Conservation (phyloP, 2,888 invertebrate genomes). For the Dicycla oo region DNA sequence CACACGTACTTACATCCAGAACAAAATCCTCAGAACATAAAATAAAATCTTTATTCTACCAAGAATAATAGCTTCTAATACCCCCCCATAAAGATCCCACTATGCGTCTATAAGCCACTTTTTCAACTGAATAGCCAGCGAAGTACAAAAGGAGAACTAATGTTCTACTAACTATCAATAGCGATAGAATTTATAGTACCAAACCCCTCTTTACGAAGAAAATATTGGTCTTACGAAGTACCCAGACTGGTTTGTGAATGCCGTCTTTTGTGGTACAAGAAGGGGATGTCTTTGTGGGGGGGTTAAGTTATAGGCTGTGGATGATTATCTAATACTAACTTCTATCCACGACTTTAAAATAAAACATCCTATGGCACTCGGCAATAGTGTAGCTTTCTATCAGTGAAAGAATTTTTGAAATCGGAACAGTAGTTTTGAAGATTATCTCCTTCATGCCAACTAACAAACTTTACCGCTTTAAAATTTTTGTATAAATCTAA, state of each 20-base stretch:
- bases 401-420: too few relatives aligned
- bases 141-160: slow-evolving; percentile 87
- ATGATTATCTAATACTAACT: neutral
- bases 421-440: too few relatives aligned
- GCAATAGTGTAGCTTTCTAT: too few relatives aligned
- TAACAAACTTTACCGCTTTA: too few relatives aligned
- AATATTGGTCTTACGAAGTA: slow-evolving; percentile 89
- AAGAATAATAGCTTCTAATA: slow-evolving; percentile 51
- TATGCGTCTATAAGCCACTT: slow-evolving; percentile 79
- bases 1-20: too few relatives aligned
- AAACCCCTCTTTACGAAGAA: slow-evolving; percentile 85
- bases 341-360: too few relatives aligned
- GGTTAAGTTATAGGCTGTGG: slow-evolving; percentile 53
- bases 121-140: slow-evolving; percentile 82
- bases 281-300: slow-evolving; percentile 63
- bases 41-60: neutral
- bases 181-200: slow-evolving; percentile 86
- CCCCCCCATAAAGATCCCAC: slow-evolving; percentile 70
- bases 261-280: slow-evolving; percentile 80
- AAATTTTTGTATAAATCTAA: too few relatives aligned
- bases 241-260: slow-evolving; percentile 87
- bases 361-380: too few relatives aligned
- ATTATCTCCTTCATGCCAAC: too few relatives aligned
- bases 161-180: slow-evolving; percentile 89
- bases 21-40: neutral